These are phyloP conservation scores for Drosophila austrosaltans DNA, from an alignment of 2,888 invertebrate genomes.

Conservation along the genomic window DNA sequence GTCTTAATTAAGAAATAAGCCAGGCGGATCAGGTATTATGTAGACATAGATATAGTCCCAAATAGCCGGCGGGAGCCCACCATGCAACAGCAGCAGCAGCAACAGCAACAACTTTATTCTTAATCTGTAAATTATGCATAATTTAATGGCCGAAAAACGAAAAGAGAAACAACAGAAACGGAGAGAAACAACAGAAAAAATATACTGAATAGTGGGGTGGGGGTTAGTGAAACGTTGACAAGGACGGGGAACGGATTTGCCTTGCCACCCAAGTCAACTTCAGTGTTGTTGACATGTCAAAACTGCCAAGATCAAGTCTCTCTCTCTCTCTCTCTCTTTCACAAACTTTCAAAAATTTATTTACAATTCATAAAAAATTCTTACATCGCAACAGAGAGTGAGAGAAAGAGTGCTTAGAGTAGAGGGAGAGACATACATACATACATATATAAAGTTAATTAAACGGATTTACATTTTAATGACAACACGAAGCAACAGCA, in stretches of 20 bases:
- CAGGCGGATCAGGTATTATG: slow-evolving; percentile 49
- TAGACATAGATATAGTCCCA: slow-evolving; percentile 14
- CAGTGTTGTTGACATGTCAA: slow-evolving; percentile 43
- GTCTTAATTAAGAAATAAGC: slow-evolving; percentile 69
- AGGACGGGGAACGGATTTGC: no score
- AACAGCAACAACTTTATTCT: neutral
- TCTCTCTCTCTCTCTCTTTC: no score
- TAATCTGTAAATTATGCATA: slow-evolving; percentile 77
- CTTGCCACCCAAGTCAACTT: slow-evolving; percentile 55
- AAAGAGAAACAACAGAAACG: slow-evolving; percentile 3
- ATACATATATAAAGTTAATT: slow-evolving; percentile 67
- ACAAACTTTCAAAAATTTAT: slow-evolving; percentile 58
- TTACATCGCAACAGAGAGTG: slow-evolving; percentile 7
- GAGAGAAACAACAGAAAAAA: slow-evolving; percentile 9
- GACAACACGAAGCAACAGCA: slow-evolving; percentile 69
- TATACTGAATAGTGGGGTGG: slow-evolving; percentile 3
- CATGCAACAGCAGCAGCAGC: slow-evolving; percentile 41
- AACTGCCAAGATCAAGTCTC: slow-evolving; percentile 39
- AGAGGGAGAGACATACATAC: neutral
- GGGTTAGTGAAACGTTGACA: no score
- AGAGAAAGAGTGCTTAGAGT: neutral
- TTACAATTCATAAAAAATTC: slow-evolving; percentile 77
- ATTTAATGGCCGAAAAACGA: slow-evolving; percentile 58
- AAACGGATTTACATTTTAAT: slow-evolving; percentile 79
- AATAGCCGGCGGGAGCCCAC: slow-evolving; percentile 46